phyloP scores from a whole-genome alignment of 2,888 invertebrate genomes.

The Caenorhabditis angaria region DNA sequence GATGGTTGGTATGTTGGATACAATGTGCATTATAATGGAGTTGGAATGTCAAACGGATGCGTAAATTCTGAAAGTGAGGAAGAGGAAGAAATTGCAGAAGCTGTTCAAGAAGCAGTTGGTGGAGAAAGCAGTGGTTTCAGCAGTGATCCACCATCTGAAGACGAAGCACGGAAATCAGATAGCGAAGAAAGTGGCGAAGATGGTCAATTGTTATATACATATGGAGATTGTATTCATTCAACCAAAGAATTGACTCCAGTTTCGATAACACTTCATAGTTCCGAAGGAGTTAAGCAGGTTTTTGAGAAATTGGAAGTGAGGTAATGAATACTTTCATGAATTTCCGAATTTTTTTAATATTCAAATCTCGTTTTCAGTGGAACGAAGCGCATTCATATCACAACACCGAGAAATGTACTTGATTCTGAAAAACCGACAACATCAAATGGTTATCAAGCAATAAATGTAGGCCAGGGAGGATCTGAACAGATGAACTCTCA shows the following conservation, averaged over 20 bases:
- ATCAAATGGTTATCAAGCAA: neutral
- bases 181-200: constrained; percentile 29
- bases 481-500: neutral
- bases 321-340: neutral
- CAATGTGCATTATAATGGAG: constrained; percentile 53
- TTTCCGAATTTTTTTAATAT: neutral
- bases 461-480: neutral
- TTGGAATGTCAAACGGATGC: constrained; percentile 32
- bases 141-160: constrained; percentile 17
- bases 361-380: neutral
- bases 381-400: neutral
- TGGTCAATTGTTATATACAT: constrained; percentile 31
- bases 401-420: neutral
- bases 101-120: neutral
- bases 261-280: constrained; percentile 5
- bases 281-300: neutral
- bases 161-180: constrained; percentile 1
- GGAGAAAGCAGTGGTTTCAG: constrained; percentile 24
- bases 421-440: neutral
- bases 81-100: neutral
- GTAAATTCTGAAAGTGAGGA: constrained; percentile 4
- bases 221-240: constrained; percentile 1
- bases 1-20: constrained; percentile 61
- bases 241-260: constrained; percentile 13
- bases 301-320: neutral